phyloP scores from a whole-genome alignment of 2,797 vertebrate genomes.

The Loris lydekkerianus region DNA sequence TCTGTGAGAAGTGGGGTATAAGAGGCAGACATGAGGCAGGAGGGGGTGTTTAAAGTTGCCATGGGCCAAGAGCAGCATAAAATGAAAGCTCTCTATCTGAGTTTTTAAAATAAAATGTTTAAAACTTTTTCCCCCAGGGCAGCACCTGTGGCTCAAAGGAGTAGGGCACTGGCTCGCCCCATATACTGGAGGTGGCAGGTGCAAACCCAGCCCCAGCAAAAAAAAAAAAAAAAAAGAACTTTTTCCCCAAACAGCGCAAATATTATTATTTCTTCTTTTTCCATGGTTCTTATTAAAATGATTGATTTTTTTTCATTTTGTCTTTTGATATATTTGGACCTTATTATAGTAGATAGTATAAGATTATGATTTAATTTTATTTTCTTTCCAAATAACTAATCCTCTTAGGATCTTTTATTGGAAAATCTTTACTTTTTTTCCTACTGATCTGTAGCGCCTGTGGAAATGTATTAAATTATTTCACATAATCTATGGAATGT shows the following conservation, averaged over 20 bases:
- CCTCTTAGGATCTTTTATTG: not conserved
- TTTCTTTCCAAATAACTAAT: not conserved
- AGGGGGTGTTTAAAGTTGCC: too few relatives aligned
- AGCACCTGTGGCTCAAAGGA: too few relatives aligned
- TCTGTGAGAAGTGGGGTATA: fast-evolving
- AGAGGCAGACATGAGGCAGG: not conserved
- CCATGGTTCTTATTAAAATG: not conserved
- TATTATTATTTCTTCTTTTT: not conserved
- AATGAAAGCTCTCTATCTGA: not conserved
- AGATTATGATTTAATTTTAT: not conserved
- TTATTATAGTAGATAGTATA: not conserved
- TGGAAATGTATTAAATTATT: not conserved
- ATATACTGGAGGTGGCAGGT: too few relatives aligned
- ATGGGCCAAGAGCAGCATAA: not conserved
- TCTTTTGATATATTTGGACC: conserved; percentile 4
- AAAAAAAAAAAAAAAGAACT: too few relatives aligned
- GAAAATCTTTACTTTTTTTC: not conserved
- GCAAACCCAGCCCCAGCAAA: too few relatives aligned
- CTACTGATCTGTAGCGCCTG: not conserved
- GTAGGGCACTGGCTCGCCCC: too few relatives aligned
- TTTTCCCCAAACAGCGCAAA: not conserved
- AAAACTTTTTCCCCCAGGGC: not conserved
- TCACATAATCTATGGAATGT: not conserved
- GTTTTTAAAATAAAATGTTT: not conserved
- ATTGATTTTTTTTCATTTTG: not conserved